Evolutionary conservation across 2,888 invertebrate species (phyloP).

Genomic region (Selenia dentaria): DNA sequence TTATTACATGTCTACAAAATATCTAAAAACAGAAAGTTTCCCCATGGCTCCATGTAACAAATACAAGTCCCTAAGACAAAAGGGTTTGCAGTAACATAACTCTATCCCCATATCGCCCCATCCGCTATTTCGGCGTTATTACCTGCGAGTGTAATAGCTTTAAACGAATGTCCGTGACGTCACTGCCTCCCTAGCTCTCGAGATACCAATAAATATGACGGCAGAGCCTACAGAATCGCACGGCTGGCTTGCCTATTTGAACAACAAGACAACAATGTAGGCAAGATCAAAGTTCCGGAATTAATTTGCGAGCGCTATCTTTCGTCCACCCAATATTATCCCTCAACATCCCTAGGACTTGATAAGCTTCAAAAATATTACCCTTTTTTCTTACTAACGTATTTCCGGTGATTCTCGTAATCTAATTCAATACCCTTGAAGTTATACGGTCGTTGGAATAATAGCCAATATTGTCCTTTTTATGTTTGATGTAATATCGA

Average conservation of each 20-base stretch:
- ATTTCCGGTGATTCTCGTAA: constrained; percentile 35
- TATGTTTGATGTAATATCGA: background rate
- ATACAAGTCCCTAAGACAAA: too few relatives aligned
- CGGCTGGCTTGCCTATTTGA: constrained; percentile 72
- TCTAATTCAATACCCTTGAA: constrained; percentile 34
- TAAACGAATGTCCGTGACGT: constrained; percentile 50
- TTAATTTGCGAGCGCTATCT: constrained; percentile 74
- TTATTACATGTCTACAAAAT: too few relatives aligned
- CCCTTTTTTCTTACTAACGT: constrained; percentile 44
- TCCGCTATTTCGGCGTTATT: constrained; percentile 41
- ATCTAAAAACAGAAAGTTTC: too few relatives aligned
- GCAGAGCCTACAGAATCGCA: constrained; percentile 31
- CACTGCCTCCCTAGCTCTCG: constrained; percentile 47
- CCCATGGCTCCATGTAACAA: too few relatives aligned
- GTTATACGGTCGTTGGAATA: constrained; percentile 20
- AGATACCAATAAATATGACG: constrained; percentile 50
- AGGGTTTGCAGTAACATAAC: constrained; percentile 13
- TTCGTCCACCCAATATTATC: constrained; percentile 46
- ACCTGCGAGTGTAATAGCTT: constrained; percentile 48
- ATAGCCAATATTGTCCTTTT: constrained; percentile 10
- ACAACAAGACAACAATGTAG: constrained; percentile 69
- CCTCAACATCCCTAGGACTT: constrained; percentile 42
- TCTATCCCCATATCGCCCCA: constrained; percentile 11
- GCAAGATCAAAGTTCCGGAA: constrained; percentile 74
- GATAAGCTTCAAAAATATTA: constrained; percentile 58